Conservation (phyloP, 2,797 vertebrate species). For the Pseudotriccus pelzelni region DNA sequence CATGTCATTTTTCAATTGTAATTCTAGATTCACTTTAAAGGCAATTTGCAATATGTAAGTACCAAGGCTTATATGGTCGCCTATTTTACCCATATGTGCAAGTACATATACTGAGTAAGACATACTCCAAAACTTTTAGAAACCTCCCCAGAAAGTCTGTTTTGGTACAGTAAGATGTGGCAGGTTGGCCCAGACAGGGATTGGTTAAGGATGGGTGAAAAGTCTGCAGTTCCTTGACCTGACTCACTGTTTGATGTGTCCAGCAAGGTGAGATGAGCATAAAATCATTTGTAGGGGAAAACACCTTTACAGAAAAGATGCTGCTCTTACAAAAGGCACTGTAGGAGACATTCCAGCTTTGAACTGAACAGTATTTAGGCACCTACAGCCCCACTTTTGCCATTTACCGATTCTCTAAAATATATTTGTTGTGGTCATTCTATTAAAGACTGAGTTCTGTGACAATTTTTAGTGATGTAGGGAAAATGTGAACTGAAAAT, state of each 20-base stretch:
- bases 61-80: not conserved
- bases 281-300: not conserved
- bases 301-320: not conserved
- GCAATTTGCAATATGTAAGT: not conserved
- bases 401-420: not conserved
- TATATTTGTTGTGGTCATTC: not conserved
- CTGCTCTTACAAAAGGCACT: not conserved
- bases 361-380: not conserved
- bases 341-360: not conserved
- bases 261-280: not conserved
- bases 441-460: not conserved
- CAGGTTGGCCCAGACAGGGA: not conserved
- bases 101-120: not conserved
- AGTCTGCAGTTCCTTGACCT: not conserved
- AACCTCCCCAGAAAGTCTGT: not conserved
- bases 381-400: not conserved
- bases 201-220: not conserved
- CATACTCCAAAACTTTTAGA: not conserved
- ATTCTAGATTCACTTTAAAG: conserved; percentile 9
- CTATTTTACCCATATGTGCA: not conserved
- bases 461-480: not conserved
- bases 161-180: not conserved
- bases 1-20: conserved; percentile 2
- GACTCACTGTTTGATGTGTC: accelerated
- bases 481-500: not conserved